These are phyloP conservation scores for Coecobrya sp. DNA, from an alignment of 2,888 invertebrate species.

Conservation along the genomic window DNA sequence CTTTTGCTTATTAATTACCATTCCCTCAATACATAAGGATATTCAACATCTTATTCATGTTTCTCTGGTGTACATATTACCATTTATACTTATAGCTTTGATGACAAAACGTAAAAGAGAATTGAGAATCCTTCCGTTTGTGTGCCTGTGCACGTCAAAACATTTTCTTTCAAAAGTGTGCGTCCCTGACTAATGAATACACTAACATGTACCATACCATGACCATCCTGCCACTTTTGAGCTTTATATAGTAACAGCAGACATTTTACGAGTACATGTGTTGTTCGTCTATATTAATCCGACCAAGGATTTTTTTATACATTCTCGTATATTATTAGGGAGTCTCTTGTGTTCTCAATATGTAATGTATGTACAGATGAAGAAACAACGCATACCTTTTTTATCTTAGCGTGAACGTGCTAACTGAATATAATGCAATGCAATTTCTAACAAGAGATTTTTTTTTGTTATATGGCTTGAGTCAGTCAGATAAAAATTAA, in stretches of 20 bases:
- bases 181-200: conserved; percentile 33
- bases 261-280: conserved; percentile 51
- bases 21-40: not conserved
- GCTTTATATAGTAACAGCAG: not conserved
- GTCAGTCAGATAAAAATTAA: conserved; percentile 28
- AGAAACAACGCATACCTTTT: no score
- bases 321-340: no score
- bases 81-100: no score
- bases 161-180: not conserved
- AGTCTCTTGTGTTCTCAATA: not conserved
- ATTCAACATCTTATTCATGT: not conserved
- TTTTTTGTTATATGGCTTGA: not conserved
- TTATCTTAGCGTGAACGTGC: conserved; percentile 12
- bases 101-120: no score
- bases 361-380: not conserved
- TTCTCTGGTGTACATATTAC: no score
- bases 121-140: conserved; percentile 33
- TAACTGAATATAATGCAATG: conserved; percentile 14
- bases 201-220: not conserved
- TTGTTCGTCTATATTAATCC: conserved; percentile 26
- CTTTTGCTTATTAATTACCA: conserved; percentile 3
- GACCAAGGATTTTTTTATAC: not conserved
- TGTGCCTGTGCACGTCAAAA: conserved; percentile 9
- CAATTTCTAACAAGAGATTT: conserved; percentile 1
- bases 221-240: conserved; percentile 15